Evolutionary conservation across 2,888 invertebrate species (phyloP).

Genomic region (Xylota segnis): DNA sequence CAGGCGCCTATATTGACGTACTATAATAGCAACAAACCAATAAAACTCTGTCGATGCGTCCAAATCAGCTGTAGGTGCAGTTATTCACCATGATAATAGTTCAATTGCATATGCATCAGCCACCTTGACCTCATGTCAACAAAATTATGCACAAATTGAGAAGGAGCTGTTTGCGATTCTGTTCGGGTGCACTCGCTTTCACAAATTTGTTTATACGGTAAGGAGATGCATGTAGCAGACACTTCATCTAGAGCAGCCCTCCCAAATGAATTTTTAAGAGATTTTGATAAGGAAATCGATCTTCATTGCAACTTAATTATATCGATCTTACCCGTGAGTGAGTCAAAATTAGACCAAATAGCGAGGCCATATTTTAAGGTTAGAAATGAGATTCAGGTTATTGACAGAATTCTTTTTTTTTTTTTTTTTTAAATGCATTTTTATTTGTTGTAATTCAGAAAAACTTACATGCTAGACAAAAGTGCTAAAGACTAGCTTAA

Average conservation of each 20-base stretch:
- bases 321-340: too few species aligned
- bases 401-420: too few species aligned
- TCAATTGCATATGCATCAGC: slow-evolving; percentile 64
- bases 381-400: not conserved
- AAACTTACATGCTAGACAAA: too few species aligned
- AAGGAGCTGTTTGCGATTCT: slow-evolving; percentile 80
- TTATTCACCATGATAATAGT: slow-evolving; percentile 32
- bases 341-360: too few species aligned
- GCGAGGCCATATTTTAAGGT: not conserved
- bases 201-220: slow-evolving; percentile 75
- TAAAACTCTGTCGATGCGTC: slow-evolving; percentile 71
- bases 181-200: slow-evolving; percentile 79
- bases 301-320: too few species aligned
- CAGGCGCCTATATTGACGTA: slow-evolving; percentile 64
- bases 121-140: slow-evolving; percentile 45
- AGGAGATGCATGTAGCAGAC: too few species aligned
- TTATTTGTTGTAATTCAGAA: too few species aligned
- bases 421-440: too few species aligned
- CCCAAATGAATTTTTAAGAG: too few species aligned
- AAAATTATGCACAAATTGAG: slow-evolving; percentile 75
- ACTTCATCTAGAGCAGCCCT: too few species aligned
- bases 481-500: too few species aligned
- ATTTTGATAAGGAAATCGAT: too few species aligned
- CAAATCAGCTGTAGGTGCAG: slow-evolving; percentile 67
- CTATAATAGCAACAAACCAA: slow-evolving; percentile 66